Base-by-base conservation (phyloP, 1,140 invertebrate species). In the Thereuonema tuberculata region DNA sequence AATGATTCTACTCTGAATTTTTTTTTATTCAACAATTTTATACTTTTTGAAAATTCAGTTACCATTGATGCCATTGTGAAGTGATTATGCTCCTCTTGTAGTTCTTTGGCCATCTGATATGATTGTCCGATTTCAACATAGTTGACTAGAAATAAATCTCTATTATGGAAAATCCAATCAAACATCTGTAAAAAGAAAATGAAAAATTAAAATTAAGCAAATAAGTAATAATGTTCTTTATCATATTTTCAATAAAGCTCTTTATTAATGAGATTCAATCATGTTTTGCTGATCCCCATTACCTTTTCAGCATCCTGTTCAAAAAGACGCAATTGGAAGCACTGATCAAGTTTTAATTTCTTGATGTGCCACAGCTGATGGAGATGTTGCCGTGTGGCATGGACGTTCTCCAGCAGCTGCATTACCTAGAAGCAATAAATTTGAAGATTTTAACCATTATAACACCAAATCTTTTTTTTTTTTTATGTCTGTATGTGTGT, bases 291-390 rank as follows among this genome's bases (percentile, higher is more conserved):
- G n/a, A n/a, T 37, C 31, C 17, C 17, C 26, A 17, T 20, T 69
- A 89, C 86, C 80, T 97, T 95, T 72, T 96, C 91, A 65, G 91
- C 95, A 74, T 98, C 93, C 72, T 94, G 89, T 75, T 98, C 94
- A 72, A 97, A 98, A 17, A 96, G 78, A 53, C 93, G 80, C 61
- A 96, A 78, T 69, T 98, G 93, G 71, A 95, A 88, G 71, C 93
- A 95, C 70, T 97, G 93, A 71, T 97, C 93, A 57, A 98, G 77
- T 71, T 93, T 89, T 58, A 86, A 78, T 71, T 92, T 92, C 69
- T 93, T 92, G 64, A 89, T 86, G 67, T 93, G 87, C 93, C 93
- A 98, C 26, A 93, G 76, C 70, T 94, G 90, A 43, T 93, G 78
- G 14, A 96, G 80, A 67, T 94, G 89, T 67, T 91, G 87, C 67